These are phyloP conservation scores for Lamellibrachia luymesi DNA, from an alignment of 1,140 invertebrate genomes.

Conservation along the genomic window DNA sequence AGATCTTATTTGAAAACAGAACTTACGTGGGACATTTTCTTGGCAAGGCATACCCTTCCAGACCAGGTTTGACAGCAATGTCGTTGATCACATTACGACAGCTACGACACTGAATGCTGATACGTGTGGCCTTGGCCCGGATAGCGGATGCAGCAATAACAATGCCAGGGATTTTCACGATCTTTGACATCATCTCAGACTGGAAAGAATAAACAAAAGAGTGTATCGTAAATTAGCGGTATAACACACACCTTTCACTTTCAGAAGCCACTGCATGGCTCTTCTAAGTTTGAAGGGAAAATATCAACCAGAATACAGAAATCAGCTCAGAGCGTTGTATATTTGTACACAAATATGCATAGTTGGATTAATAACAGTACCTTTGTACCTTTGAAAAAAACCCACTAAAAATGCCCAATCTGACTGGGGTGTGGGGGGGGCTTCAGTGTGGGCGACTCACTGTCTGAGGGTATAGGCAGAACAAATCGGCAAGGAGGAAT, in stretches of 20 bases:
- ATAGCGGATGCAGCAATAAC: conserved; percentile 91
- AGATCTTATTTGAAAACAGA: background rate
- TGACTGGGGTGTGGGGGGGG: no score
- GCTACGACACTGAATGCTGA: conserved; percentile 93
- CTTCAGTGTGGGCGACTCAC: no score
- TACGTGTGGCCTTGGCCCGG: conserved; percentile 89
- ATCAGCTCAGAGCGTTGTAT: background rate
- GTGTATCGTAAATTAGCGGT: background rate
- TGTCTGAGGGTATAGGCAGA: no score
- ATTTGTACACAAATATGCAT: no score
- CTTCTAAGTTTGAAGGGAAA: background rate
- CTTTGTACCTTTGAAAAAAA: no score
- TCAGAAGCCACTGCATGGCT: background rate
- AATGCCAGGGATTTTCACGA: conserved; percentile 95
- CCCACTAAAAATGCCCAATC: no score
- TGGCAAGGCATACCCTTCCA: conserved; percentile 96
- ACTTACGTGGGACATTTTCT: conserved; percentile 89
- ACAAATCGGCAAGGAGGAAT: no score
- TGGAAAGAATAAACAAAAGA: conserved; percentile 58
- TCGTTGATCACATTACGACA: conserved; percentile 89
- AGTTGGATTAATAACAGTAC: no score
- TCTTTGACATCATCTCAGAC: conserved; percentile 87
- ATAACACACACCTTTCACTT: background rate
- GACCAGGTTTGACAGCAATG: conserved; percentile 85
- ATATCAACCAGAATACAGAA: background rate